phyloP scores from a whole-genome alignment of 1,140 invertebrate species.

The Carcinoscorpius rotundicauda region DNA sequence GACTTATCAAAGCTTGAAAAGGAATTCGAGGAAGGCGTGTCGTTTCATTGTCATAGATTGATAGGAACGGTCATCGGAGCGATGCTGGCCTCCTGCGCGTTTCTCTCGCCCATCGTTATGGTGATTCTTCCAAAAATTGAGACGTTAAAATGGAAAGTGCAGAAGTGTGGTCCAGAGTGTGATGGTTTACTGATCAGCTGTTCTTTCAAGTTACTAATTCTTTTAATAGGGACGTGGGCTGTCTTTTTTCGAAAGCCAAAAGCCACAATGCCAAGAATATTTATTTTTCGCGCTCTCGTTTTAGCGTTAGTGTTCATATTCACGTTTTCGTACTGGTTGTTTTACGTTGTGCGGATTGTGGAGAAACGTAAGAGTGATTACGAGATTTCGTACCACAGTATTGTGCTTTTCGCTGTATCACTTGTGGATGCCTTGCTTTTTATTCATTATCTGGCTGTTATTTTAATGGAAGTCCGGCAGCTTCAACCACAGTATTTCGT shows the following conservation, averaged over 20 bases:
- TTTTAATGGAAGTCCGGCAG: conserved; percentile 83
- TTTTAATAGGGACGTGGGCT: conserved; percentile 86
- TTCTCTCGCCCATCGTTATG: conserved; percentile 87
- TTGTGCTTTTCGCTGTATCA: conserved; percentile 84
- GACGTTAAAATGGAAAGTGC: conserved; percentile 27
- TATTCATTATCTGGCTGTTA: conserved; percentile 86
- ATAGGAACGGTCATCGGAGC: conserved; percentile 60
- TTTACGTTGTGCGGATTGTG: conserved; percentile 80
- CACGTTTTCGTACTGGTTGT: conserved; percentile 93
- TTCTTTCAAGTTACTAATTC: conserved; percentile 77
- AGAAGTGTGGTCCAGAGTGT: conserved; percentile 65
- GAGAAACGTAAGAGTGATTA: conserved; percentile 29
- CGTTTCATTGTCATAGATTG: conserved; percentile 63
- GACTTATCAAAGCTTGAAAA: conserved; percentile 44
- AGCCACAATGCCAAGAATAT: conserved; percentile 82
- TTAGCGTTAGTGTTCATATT: conserved; percentile 76
- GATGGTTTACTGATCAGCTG: conserved; percentile 80
- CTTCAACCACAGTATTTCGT: conserved; percentile 78
- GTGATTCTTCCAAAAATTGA: conserved; percentile 81
- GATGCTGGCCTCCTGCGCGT: conserved; percentile 62
- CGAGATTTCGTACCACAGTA: conserved; percentile 26
- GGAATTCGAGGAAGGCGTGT: conserved; percentile 27
- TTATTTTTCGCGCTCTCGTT: conserved; percentile 75
- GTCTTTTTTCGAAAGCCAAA: conserved; percentile 49
- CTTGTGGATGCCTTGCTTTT: conserved; percentile 85